These are phyloP conservation scores for Mylabris phalerata DNA, from an alignment of 1,140 invertebrate species.

Conservation along the genomic window DNA sequence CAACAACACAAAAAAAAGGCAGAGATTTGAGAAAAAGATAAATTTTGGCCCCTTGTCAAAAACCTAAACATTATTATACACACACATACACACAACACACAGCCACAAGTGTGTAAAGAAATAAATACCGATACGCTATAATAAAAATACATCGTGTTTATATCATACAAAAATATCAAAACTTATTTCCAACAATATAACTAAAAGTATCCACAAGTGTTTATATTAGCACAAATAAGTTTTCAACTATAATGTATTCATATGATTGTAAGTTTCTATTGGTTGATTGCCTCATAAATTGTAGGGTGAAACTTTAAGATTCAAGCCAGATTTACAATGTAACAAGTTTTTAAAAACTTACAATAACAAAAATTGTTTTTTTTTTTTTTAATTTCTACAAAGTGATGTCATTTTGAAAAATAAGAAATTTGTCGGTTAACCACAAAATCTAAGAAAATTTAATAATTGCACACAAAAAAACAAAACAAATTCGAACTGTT, in stretches of 20 bases:
- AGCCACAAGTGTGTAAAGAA: conserved; percentile 11
- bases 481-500: no score
- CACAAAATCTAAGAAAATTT: no score
- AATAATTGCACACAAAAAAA: no score
- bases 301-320: conserved; percentile 10
- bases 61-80: conserved; percentile 15
- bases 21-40: conserved; percentile 1
- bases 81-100: no score
- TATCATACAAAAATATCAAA: background rate
- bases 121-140: background rate
- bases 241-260: conserved; percentile 3
- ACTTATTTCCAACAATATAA: conserved; percentile 7
- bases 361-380: no score
- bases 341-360: no score
- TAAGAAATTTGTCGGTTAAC: no score
- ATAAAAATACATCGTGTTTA: no score
- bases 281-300: conserved; percentile 8
- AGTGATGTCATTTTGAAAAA: no score
- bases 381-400: no score
- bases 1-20: no score
- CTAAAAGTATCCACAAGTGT: conserved; percentile 16
- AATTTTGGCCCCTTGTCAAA: conserved; percentile 13
- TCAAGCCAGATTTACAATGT: no score
- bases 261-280: background rate
- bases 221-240: conserved; percentile 1